Evolutionary conservation across 1,140 invertebrate genomes (phyloP).

Genomic region (Drosophila pseudoobscura): DNA sequence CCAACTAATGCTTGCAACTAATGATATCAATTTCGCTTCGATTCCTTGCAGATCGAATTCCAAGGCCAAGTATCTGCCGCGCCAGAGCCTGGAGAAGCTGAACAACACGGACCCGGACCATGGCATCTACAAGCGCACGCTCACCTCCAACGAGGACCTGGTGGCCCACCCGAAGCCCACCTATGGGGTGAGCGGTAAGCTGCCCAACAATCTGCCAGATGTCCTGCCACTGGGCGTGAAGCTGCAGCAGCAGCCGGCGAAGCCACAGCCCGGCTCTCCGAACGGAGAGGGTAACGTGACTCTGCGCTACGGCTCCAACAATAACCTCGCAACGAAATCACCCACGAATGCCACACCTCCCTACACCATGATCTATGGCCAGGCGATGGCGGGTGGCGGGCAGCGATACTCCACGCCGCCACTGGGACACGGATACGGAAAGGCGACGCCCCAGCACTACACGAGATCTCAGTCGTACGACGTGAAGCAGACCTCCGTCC

Average conservation of each 20-base stretch:
- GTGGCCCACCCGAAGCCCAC: constrained; percentile 78
- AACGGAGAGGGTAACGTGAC: constrained; percentile 51
- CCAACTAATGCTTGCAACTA: background rate
- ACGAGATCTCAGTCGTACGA: constrained; percentile 81
- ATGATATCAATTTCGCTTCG: background rate
- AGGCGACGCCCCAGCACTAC: constrained; percentile 55
- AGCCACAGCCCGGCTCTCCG: constrained; percentile 55
- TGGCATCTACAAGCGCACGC: constrained; percentile 90
- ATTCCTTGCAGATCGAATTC: constrained; percentile 88
- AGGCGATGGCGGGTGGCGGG: constrained; percentile 33
- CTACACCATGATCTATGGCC: constrained; percentile 61
- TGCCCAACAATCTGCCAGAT: constrained; percentile 84
- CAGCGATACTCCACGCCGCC: constrained; percentile 74
- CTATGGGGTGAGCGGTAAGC: constrained; percentile 54
- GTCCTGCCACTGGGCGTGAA: constrained; percentile 84
- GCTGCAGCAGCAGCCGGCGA: constrained; percentile 70
- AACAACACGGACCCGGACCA: constrained; percentile 87
- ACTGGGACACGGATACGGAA: constrained; percentile 47
- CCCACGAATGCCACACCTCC: constrained; percentile 53
- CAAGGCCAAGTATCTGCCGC: constrained; percentile 90
- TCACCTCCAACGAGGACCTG: constrained; percentile 87
- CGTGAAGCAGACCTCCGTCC: constrained; percentile 44
- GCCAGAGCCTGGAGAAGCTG: constrained; percentile 87
- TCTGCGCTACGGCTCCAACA: constrained; percentile 79
- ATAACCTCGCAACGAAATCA: constrained; percentile 66